These are phyloP conservation scores for Protophormia terraenovae DNA, from an alignment of 2,888 invertebrate genomes.

Conservation along the genomic window DNA sequence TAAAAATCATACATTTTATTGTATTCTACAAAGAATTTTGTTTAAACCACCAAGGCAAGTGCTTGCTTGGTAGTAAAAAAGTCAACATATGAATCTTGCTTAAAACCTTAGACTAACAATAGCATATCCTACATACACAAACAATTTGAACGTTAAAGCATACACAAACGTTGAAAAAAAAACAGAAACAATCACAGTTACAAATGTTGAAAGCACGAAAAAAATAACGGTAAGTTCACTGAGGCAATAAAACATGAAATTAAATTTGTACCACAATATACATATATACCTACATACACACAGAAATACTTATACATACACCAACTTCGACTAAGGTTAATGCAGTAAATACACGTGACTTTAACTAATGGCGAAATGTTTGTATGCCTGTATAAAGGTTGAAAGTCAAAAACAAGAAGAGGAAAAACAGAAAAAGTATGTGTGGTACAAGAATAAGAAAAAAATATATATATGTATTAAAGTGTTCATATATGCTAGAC, in stretches of 20 bases:
- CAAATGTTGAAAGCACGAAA: background rate
- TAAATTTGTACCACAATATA: conserved; percentile 24
- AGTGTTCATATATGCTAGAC: conserved; percentile 41
- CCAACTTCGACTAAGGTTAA: conserved; percentile 40
- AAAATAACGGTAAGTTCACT: conserved; percentile 39
- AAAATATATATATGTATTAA: conserved; percentile 38
- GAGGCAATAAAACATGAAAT: conserved; percentile 51
- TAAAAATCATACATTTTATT: conserved; percentile 6
- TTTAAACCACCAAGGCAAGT: conserved; percentile 6
- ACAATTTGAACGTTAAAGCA: background rate
- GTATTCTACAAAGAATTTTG: background rate
- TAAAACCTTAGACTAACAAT: background rate
- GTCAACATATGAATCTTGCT: background rate
- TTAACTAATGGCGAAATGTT: conserved; percentile 24
- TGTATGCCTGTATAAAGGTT: background rate
- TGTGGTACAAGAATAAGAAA: background rate
- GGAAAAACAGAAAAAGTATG: background rate
- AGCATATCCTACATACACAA: background rate
- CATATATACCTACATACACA: conserved; percentile 13
- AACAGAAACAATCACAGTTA: conserved; percentile 13
- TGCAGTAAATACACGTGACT: conserved; percentile 60
- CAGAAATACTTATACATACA: background rate
- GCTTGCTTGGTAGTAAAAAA: background rate
- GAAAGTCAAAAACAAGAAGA: conserved; percentile 4
- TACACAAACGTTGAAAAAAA: background rate